Evolutionary conservation across 2,888 invertebrate genomes (phyloP), one percentile per base, ranked within the genome.

Genomic region (Antheraea assamensis): DNA sequence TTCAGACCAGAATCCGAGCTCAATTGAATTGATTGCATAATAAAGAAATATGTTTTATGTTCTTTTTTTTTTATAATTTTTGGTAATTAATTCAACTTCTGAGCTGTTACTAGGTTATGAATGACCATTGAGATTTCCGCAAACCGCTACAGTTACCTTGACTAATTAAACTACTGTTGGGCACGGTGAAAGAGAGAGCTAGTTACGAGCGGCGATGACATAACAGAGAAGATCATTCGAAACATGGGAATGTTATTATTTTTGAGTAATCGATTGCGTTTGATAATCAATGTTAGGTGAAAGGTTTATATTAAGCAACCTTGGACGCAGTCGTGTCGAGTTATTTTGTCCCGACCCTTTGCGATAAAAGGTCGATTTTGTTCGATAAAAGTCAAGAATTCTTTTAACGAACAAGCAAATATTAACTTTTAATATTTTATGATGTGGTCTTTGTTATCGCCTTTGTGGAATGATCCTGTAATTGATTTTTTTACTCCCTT

Each of bases 121-220:
- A 68, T 35, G 31, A 21, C 66, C 66, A 35, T 68, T 68, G 66
- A 68, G 21, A 35, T 35, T 68, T n/a, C 66, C 66, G 19, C 31
- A n/a, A 21, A 47, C 66, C 35, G 19, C 4, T 58, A 31, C 71
- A 71, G 21, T 58, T 71, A 55, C 35, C 58, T 71, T 64, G 70
- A 47, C 71, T 71, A 74, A 73, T 52, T 71, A 74, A 31, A 66
- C 72, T 76, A 52, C 47, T 61, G 47, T 75, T 47, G 42, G 55
- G 68, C 30, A 71, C 21, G 70, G 70, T 27, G 70, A 71, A 71
- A 72, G 77, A 74, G 77, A 77, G 74, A 77, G 74, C 74, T 31
- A 42, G 68, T 49, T 73, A 30, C 24, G 55, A 64, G 55, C 21
- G 35, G 27, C 27, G 47, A 42, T 74, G 31, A 74, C 24, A 64